phyloP scores from a whole-genome alignment of 2,113 vertebrate species.

The Cacatua alba region DNA sequence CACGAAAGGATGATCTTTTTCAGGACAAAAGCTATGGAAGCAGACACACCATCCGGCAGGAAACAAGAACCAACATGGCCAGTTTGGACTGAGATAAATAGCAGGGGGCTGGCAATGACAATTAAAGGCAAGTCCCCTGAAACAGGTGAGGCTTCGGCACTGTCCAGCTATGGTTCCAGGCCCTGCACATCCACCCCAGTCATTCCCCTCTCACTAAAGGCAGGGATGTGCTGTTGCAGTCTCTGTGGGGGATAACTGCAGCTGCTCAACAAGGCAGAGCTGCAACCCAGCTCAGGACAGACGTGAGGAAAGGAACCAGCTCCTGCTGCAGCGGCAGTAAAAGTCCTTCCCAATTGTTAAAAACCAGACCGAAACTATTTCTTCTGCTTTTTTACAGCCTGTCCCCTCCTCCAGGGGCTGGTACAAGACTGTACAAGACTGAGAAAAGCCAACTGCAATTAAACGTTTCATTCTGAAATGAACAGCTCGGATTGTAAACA shows the following conservation, averaged over 20 bases:
- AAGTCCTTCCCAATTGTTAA: neutral
- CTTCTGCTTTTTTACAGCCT: neutral
- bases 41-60: fast-evolving
- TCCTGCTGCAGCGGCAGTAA: neutral
- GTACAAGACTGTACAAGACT: neutral
- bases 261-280: neutral
- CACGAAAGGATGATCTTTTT: neutral
- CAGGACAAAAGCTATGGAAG: neutral
- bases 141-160: neutral
- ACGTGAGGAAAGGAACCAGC: neutral
- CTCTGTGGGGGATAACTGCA: neutral
- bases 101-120: neutral
- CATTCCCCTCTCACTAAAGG: neutral
- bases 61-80: neutral
- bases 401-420: neutral
- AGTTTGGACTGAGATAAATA: neutral
- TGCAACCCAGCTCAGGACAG: neutral
- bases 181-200: neutral
- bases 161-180: neutral
- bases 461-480: neutral
- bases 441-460: conserved; percentile 17
- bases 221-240: neutral
- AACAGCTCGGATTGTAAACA: neutral
- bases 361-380: neutral
- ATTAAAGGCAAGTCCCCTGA: neutral